Percentiles rank a stretch among this genome's conserved stretches.
These are phyloP conservation scores for Genyomyrus donnyi DNA, from an alignment of 2,113 vertebrate genomes.

Conservation along the genomic window DNA sequence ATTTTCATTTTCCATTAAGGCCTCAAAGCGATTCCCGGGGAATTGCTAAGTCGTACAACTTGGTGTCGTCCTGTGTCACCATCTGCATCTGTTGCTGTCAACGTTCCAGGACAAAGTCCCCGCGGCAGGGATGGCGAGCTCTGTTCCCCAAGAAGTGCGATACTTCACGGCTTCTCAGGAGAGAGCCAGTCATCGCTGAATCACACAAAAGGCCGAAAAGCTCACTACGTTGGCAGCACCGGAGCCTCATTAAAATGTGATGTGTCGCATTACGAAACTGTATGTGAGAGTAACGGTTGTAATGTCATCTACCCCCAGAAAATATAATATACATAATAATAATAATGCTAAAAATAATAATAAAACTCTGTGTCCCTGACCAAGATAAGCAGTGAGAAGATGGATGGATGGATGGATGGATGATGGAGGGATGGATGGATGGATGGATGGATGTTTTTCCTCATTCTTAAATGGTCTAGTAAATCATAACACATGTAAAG, in stretches of 20 bases:
- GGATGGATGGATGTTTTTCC: not conserved
- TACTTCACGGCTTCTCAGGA: slow-evolving; percentile 3
- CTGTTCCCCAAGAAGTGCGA: not conserved
- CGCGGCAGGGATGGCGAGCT: not conserved
- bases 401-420: not conserved
- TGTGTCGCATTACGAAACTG: not conserved
- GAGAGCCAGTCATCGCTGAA: slow-evolving; percentile 1
- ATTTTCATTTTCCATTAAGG: slow-evolving; percentile 12
- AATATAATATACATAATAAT: not conserved
- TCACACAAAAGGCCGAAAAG: not conserved
- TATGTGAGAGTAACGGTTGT: not conserved
- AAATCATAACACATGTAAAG: not conserved
- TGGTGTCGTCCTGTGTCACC: not conserved
- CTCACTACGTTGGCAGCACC: not conserved
- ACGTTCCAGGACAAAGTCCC: slow-evolving; percentile 1
- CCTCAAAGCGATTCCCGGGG: not conserved
- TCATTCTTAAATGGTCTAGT: not conserved
- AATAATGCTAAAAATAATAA: not conserved
- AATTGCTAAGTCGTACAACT: not conserved
- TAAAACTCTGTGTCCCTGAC: not conserved
- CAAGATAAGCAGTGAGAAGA: not conserved
- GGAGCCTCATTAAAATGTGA: not conserved
- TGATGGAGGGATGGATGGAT: not conserved
- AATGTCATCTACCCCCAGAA: not conserved
- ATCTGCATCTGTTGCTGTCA: slow-evolving; percentile 8